These are phyloP conservation scores for Torymus auratus DNA, from an alignment of 2,888 invertebrate species.

Conservation along the genomic window DNA sequence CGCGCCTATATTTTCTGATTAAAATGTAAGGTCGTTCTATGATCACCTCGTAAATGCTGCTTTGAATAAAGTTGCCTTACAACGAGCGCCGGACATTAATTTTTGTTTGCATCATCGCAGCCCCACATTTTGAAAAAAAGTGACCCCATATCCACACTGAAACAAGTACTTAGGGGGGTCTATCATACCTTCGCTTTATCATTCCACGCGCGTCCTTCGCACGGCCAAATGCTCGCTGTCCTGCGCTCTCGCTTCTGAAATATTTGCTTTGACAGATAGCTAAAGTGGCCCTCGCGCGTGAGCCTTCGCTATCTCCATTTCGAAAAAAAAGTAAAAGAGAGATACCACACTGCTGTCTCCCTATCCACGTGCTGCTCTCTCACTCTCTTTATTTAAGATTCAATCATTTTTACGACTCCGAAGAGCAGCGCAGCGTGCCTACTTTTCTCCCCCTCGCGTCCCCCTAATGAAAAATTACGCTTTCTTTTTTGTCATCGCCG, in stretches of 20 bases:
- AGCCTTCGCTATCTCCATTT: constrained; percentile 7
- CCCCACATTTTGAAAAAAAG: too few species aligned
- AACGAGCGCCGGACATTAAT: too few species aligned
- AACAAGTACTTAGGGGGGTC: background rate
- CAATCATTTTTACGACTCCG: constrained; percentile 55
- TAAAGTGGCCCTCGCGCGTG: constrained; percentile 3
- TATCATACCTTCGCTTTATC: background rate
- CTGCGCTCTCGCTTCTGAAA: background rate
- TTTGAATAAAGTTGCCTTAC: too few species aligned
- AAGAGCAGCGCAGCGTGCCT: constrained; percentile 1
- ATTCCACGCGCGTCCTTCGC: constrained; percentile 8
- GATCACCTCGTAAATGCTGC: too few species aligned
- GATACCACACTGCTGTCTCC: constrained; percentile 1
- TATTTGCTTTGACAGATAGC: constrained; percentile 52
- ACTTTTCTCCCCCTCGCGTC: constrained; percentile 6
- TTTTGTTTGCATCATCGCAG: too few species aligned
- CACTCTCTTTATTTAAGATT: constrained; percentile 53
- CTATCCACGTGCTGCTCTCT: constrained; percentile 13
- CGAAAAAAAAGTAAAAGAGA: constrained; percentile 14
- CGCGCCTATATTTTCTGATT: too few species aligned
- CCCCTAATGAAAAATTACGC: constrained; percentile 55
- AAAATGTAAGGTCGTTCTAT: too few species aligned
- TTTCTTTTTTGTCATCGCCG: constrained; percentile 54
- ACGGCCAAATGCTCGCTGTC: constrained; percentile 23
- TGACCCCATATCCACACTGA: background rate